Evolutionary conservation across 2,113 vertebrate species (phyloP).

Genomic region (Salminus brasiliensis): DNA sequence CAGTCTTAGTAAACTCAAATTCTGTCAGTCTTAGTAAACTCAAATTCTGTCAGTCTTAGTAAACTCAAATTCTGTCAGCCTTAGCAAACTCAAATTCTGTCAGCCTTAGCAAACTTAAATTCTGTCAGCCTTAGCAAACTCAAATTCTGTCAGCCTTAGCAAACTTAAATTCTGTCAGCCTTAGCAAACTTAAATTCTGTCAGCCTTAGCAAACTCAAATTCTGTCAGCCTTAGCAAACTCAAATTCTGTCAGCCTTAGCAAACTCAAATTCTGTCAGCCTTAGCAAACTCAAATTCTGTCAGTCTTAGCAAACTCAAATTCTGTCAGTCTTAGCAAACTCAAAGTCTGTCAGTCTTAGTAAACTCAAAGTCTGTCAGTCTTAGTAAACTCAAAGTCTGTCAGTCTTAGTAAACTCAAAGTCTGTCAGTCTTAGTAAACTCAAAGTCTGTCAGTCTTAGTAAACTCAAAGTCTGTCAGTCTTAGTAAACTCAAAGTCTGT

Average conservation of each 20-base stretch:
- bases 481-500: too few relatives aligned
- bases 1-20: neutral
- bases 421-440: too few relatives aligned
- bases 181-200: neutral
- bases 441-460: too few relatives aligned
- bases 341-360: neutral
- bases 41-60: neutral
- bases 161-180: neutral
- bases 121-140: neutral
- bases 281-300: neutral
- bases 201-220: neutral
- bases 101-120: neutral
- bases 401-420: too few relatives aligned
- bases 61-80: neutral
- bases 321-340: neutral
- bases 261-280: neutral
- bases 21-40: neutral
- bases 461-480: too few relatives aligned
- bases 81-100: neutral
- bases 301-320: neutral
- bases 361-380: neutral
- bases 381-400: too few relatives aligned
- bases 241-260: neutral
- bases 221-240: neutral
- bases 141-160: neutral